A percentile compares a stretch with the other conserved stretches of the same genome.
Evolutionary conservation across 2,797 vertebrate species (phyloP).

Genomic region (Argentina silus): DNA sequence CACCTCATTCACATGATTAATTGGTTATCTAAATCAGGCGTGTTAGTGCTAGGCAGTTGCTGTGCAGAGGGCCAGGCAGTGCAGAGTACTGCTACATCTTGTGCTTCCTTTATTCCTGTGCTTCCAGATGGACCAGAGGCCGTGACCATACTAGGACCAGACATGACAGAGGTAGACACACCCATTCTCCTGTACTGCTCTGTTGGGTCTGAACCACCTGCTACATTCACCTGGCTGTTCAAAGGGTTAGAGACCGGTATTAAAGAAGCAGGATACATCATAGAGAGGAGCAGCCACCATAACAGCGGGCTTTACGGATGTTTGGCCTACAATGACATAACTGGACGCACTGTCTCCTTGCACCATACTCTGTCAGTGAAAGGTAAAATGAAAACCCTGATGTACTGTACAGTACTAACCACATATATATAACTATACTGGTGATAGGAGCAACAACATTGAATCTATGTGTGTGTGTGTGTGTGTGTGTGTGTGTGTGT

Average conservation of each 20-base stretch:
- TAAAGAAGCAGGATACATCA: constrained; percentile 13
- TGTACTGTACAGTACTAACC: not conserved
- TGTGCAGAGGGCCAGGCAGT: too few relatives aligned
- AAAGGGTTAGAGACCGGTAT: constrained; percentile 12
- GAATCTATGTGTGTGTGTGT: not conserved
- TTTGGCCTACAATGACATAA: constrained; percentile 27
- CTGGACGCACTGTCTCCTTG: not conserved
- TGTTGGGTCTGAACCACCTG: constrained; percentile 27
- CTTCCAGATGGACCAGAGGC: constrained; percentile 44
- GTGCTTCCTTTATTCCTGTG: not conserved
- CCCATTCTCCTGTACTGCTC: constrained; percentile 38
- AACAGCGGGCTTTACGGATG: constrained; percentile 37
- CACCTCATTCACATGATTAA: too few relatives aligned
- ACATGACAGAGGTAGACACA: constrained; percentile 12
- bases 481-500: not conserved
- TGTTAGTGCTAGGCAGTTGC: too few relatives aligned
- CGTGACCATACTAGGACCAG: constrained; percentile 12
- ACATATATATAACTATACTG: not conserved
- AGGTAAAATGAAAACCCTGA: constrained; percentile 1
- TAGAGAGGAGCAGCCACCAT: not conserved
- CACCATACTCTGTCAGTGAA: not conserved
- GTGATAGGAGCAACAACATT: not conserved
- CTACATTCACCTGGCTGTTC: constrained; percentile 38
- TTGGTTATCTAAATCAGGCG: too few relatives aligned
- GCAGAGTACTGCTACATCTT: not conserved